phyloP scores from a whole-genome alignment of 2,888 invertebrate genomes.

The Platypus cylindrus region DNA sequence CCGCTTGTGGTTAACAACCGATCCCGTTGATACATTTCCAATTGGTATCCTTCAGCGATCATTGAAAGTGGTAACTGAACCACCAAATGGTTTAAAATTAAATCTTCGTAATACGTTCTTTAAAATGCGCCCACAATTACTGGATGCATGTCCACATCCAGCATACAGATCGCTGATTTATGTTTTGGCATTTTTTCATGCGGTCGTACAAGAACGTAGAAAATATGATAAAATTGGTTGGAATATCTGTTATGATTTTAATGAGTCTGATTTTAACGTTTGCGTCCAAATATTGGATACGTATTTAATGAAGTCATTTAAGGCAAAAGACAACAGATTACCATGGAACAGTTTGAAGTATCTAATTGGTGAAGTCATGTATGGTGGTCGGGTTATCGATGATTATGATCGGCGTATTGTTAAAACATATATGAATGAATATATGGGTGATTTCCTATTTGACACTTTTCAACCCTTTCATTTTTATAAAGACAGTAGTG shows the following conservation, averaged over 20 bases:
- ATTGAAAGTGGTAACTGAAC: slow-evolving; percentile 74
- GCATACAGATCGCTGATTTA: slow-evolving; percentile 74
- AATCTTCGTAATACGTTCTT: slow-evolving; percentile 81
- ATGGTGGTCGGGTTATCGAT: slow-evolving; percentile 87
- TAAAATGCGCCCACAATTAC: slow-evolving; percentile 62
- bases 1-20: slow-evolving; percentile 85
- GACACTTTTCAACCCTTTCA: slow-evolving; percentile 85
- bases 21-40: slow-evolving; percentile 75
- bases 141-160: slow-evolving; percentile 61
- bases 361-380: slow-evolving; percentile 91
- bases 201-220: slow-evolving; percentile 81
- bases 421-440: slow-evolving; percentile 83
- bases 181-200: slow-evolving; percentile 87
- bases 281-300: slow-evolving; percentile 76
- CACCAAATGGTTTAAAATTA: slow-evolving; percentile 75
- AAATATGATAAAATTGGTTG: slow-evolving; percentile 92
- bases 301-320: slow-evolving; percentile 61
- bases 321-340: slow-evolving; percentile 47
- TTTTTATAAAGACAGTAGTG: slow-evolving; percentile 62
- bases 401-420: slow-evolving; percentile 81
- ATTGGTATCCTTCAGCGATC: slow-evolving; percentile 45
- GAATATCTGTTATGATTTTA: slow-evolving; percentile 90
- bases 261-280: slow-evolving; percentile 83
- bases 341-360: slow-evolving; percentile 90
- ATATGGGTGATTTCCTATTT: slow-evolving; percentile 88